Evolutionary conservation across 2,113 vertebrate genomes (phyloP).

Genomic region (Rynchops niger): DNA sequence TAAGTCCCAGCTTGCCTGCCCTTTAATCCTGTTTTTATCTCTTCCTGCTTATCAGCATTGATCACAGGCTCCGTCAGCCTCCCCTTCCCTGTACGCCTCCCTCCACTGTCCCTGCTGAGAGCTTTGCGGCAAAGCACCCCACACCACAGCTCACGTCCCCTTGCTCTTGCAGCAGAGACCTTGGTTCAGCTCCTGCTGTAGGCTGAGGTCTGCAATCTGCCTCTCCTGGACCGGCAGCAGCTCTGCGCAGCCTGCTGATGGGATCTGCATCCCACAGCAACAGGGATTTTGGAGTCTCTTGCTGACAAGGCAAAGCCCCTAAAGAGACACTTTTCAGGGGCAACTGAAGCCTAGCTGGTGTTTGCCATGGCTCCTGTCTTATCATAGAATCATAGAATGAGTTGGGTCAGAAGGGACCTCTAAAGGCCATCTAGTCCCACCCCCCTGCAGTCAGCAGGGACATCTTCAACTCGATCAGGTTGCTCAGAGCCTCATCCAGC

Average conservation of each 20-base stretch:
- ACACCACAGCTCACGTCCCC: background rate
- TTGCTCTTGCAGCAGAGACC: background rate
- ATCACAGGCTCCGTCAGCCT: background rate
- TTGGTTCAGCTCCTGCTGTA: background rate
- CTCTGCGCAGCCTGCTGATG: background rate
- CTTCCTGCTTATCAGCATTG: background rate
- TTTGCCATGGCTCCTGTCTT: background rate
- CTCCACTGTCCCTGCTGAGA: background rate
- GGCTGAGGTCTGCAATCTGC: background rate
- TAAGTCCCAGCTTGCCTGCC: background rate
- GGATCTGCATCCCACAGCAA: background rate
- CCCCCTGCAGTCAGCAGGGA: too few species aligned
- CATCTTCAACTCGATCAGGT: too few species aligned
- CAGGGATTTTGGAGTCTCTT: fast-evolving
- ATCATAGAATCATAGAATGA: background rate
- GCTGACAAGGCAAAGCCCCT: background rate
- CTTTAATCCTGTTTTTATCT: background rate
- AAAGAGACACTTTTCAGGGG: background rate
- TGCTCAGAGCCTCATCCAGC: too few species aligned
- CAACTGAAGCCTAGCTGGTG: background rate
- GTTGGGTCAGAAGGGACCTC: too few species aligned
- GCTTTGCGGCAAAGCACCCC: background rate
- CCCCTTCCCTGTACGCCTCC: background rate
- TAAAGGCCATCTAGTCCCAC: too few species aligned
- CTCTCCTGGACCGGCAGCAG: background rate